phyloP scores from a whole-genome alignment of 2,888 invertebrate genomes.

The Schrankia costaestrigalis region DNA sequence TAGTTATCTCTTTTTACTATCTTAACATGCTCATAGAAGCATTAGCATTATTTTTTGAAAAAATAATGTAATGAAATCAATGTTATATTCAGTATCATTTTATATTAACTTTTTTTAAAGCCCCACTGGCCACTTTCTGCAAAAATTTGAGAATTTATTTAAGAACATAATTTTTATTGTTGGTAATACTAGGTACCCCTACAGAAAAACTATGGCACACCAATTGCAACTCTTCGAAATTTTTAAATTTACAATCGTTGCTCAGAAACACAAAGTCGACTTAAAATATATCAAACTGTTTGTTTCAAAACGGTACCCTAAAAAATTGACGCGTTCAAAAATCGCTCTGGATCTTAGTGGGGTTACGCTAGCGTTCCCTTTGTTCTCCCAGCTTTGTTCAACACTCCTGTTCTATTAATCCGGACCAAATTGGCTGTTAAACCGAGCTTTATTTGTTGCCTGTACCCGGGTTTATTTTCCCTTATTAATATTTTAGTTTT shows the following conservation, averaged over 20 bases:
- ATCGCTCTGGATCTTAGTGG: constrained; percentile 2
- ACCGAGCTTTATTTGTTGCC: constrained; percentile 17
- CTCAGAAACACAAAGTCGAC: background rate
- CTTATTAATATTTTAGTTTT: constrained; percentile 13
- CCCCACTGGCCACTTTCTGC: no score
- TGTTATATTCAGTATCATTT: no score
- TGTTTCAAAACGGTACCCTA: constrained; percentile 3
- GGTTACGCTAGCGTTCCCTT: constrained; percentile 13
- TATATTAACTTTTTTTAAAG: no score
- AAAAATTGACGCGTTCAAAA: constrained; percentile 14
- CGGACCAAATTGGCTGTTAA: constrained; percentile 29
- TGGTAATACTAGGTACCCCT: no score
- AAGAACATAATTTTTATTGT: no score
- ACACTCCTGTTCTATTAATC: constrained; percentile 22
- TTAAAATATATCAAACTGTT: background rate
- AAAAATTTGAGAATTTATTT: no score
- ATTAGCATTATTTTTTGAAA: no score
- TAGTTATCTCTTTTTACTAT: no score
- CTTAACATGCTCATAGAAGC: no score
- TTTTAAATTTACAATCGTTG: background rate
- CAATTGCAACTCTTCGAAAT: no score
- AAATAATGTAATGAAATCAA: no score
- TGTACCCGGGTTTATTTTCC: constrained; percentile 9
- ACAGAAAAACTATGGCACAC: no score
- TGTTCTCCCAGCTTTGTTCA: constrained; percentile 20